Evolutionary conservation across 2,888 invertebrate species (phyloP).

Genomic region (Papilio gigon): DNA sequence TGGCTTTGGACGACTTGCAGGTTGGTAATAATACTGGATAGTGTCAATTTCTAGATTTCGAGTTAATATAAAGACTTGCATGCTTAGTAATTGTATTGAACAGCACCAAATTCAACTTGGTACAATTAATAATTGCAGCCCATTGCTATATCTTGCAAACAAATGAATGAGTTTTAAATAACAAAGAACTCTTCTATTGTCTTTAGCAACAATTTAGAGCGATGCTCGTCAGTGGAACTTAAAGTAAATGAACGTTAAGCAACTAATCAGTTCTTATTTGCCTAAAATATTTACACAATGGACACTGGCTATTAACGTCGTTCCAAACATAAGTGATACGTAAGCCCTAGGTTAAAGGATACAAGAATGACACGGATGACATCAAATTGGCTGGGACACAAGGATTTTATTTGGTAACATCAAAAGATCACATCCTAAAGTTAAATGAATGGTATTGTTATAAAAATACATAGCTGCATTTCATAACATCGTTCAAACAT

Average conservation of each 20-base stretch:
- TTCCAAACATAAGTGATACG: background rate
- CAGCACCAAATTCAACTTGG: background rate
- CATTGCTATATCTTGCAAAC: background rate
- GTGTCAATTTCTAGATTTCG: background rate
- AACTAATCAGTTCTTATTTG: background rate
- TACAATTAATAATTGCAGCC: background rate
- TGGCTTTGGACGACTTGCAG: conserved; percentile 68
- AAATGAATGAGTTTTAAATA: background rate
- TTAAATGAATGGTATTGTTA: conserved; percentile 23
- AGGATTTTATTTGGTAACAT: conserved; percentile 8
- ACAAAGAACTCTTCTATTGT: conserved; percentile 21
- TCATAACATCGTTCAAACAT: conserved; percentile 8
- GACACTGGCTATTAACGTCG: background rate
- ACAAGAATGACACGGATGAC: background rate
- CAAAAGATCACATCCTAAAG: conserved; percentile 6
- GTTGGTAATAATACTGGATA: conserved; percentile 53
- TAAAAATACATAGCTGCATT: conserved; percentile 29
- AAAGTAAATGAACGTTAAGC: conserved; percentile 1
- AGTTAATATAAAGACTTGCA: background rate
- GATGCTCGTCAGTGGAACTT: background rate
- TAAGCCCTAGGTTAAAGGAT: too few relatives aligned
- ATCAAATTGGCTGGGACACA: background rate
- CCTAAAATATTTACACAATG: background rate
- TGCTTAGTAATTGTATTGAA: conserved; percentile 2
- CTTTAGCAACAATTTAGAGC: background rate